Percentiles rank a stretch among this genome's conserved stretches.
Conservation (phyloP, 2,113 vertebrate genomes). For the Felis chaus region DNA sequence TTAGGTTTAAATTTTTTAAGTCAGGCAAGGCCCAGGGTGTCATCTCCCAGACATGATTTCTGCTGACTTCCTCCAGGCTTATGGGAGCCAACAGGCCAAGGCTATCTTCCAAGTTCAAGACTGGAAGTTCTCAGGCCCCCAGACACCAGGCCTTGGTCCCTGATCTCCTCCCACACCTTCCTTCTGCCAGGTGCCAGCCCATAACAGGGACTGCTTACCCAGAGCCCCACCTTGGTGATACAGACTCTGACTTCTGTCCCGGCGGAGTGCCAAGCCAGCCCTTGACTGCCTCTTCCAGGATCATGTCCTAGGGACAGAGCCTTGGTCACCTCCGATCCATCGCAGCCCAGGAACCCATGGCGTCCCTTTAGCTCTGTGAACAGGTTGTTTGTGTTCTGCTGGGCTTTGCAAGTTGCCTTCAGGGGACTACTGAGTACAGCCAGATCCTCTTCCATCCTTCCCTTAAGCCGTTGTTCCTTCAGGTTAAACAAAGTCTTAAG, state of each 20-base stretch:
- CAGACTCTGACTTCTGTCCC: neutral
- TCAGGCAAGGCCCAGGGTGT: neutral
- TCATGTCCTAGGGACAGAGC: neutral
- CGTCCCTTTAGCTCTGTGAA: neutral
- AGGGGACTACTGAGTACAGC: neutral
- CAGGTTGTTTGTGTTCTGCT: neutral
- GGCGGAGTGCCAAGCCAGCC: fast-evolving
- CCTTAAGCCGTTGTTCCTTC: neutral
- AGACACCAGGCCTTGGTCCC: neutral
- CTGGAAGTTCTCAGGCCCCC: neutral
- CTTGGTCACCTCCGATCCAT: neutral
- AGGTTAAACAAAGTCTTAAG: neutral
- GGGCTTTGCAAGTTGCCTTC: neutral
- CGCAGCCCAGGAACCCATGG: neutral
- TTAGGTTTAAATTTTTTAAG: neutral
- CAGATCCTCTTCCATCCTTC: neutral
- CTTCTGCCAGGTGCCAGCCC: neutral
- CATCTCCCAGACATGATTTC: neutral
- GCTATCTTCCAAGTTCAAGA: neutral
- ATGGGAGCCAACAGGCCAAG: neutral
- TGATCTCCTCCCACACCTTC: neutral
- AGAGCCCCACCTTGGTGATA: neutral
- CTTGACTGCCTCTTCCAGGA: neutral
- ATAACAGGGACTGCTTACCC: no score
- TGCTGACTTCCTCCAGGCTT: neutral